Evolutionary conservation across 2,113 vertebrate genomes (phyloP).

Genomic region (Rissa tridactyla): DNA sequence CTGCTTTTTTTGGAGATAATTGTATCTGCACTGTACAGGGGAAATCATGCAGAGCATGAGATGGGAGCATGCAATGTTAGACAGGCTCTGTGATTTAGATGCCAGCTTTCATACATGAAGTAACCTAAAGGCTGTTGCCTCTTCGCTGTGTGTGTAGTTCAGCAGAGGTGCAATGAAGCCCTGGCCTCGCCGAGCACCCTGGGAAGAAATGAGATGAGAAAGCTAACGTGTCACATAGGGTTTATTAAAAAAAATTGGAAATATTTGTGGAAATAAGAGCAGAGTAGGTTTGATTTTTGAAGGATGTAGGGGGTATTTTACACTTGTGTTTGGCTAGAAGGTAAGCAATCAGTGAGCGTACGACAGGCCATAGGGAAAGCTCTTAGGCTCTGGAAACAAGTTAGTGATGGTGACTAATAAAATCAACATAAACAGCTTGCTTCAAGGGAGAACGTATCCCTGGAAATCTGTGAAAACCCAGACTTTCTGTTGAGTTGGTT

Average conservation of each 20-base stretch:
- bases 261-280: neutral
- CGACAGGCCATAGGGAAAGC: neutral
- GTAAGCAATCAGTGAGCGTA: neutral
- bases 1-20: neutral
- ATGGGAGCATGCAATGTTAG: rapidly evolving
- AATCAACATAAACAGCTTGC: neutral
- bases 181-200: neutral
- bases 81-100: rapidly evolving
- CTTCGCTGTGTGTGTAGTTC: rapidly evolving
- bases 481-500: neutral
- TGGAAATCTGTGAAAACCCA: neutral
- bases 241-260: neutral
- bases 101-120: rapidly evolving
- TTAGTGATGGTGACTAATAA: neutral
- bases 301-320: neutral
- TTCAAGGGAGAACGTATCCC: rapidly evolving
- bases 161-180: neutral
- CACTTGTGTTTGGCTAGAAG: neutral
- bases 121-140: neutral
- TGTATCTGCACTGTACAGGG: too few species aligned
- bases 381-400: neutral
- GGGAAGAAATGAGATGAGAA: neutral
- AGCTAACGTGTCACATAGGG: rapidly evolving
- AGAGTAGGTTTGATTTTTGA: neutral
- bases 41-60: neutral